These are phyloP conservation scores for Drosophila helvetica DNA, from an alignment of 2,888 invertebrate genomes.

Conservation along the genomic window DNA sequence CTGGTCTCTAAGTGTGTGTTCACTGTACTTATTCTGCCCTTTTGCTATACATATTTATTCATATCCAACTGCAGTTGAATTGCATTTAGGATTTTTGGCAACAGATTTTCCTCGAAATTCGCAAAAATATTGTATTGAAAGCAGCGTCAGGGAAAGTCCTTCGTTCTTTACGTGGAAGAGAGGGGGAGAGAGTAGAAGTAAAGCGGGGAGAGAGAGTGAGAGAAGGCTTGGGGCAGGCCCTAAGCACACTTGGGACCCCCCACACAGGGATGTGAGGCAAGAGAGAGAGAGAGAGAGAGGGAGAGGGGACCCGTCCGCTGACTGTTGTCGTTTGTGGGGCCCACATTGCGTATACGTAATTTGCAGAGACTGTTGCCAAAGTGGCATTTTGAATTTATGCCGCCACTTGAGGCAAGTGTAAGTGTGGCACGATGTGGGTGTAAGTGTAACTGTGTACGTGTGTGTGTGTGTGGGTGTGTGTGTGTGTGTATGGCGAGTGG, in stretches of 20 bases:
- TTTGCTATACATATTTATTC: not conserved
- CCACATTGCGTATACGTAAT: slow-evolving; percentile 69
- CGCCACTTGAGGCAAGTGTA: slow-evolving; percentile 72
- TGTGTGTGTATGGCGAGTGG: not conserved
- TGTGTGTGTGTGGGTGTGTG: not conserved
- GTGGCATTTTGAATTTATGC: slow-evolving; percentile 76
- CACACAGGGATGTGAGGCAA: slow-evolving; percentile 23
- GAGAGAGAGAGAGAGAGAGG: not conserved
- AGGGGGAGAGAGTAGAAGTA: not conserved
- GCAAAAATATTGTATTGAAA: slow-evolving; percentile 51
- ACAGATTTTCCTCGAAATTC: slow-evolving; percentile 58
- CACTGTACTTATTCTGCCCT: not conserved
- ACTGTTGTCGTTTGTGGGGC: slow-evolving; percentile 47
- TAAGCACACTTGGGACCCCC: slow-evolving; percentile 57
- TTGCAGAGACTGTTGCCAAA: slow-evolving; percentile 64
- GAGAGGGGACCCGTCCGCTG: slow-evolving; percentile 32
- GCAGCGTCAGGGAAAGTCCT: not conserved
- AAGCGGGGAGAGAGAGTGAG: not conserved
- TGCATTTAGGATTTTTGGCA: slow-evolving; percentile 31
- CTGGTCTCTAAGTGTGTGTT: not conserved
- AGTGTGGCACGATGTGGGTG: slow-evolving; percentile 47
- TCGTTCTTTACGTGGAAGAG: not conserved
- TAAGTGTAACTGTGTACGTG: slow-evolving; percentile 23
- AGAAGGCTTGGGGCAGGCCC: slow-evolving; percentile 17
- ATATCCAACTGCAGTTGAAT: slow-evolving; percentile 18